Percentiles rank a stretch among this genome's conserved stretches.
Conservation (phyloP, 2,797 vertebrate genomes). For the Bradypodion pumilum region DNA sequence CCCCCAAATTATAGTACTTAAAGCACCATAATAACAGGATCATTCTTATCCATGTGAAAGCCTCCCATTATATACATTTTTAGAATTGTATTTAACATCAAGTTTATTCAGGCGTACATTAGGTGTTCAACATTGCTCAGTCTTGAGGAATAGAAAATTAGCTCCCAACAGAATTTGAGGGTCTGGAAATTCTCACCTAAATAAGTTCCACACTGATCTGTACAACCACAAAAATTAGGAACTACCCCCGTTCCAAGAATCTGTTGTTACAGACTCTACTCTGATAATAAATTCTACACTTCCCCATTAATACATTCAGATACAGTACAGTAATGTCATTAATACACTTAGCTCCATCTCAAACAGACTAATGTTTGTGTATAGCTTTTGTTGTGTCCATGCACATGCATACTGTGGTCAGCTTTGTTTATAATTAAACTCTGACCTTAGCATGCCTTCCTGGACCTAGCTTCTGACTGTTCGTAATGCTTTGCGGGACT, state of each 20-base stretch:
- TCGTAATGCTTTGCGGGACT: no score
- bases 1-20: slow-evolving; percentile 20
- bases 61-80: not conserved
- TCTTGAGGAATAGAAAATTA: not conserved
- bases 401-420: not conserved
- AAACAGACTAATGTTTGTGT: not conserved
- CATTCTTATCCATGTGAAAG: not conserved
- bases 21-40: not conserved
- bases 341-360: not conserved
- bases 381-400: not conserved
- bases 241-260: no score
- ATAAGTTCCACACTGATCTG: not conserved
- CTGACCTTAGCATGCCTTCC: no score
- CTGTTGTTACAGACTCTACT: not conserved
- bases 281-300: not conserved
- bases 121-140: no score
- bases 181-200: not conserved
- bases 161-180: not conserved
- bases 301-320: not conserved
- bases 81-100: not conserved
- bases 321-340: not conserved
- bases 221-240: not conserved
- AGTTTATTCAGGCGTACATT: not conserved
- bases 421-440: no score
- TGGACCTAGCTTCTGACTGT: no score